Conservation (phyloP, 2,797 vertebrate species). For the Phataginus tetradactyla region DNA sequence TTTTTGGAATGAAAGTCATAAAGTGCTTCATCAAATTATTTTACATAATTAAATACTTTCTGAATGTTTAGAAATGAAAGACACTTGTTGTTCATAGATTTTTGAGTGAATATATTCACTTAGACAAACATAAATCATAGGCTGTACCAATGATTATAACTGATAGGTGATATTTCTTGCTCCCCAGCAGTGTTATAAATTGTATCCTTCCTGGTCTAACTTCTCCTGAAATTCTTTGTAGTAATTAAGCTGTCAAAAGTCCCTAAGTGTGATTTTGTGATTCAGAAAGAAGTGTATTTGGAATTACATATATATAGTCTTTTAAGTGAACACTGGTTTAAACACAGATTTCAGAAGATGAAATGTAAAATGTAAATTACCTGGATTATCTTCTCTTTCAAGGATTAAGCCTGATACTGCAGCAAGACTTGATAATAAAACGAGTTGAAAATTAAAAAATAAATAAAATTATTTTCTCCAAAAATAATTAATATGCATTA, state of each 20-base stretch:
- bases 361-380: slow-evolving; percentile 12
- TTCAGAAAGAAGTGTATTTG: neutral
- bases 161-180: neutral
- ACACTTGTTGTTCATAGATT: neutral
- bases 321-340: neutral
- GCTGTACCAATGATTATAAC: neutral
- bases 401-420: neutral
- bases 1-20: slow-evolving; percentile 28
- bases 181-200: neutral
- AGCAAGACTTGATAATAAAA: too few species aligned
- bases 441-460: too few species aligned
- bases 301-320: neutral
- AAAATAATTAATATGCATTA: neutral
- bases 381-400: neutral
- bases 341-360: slow-evolving; percentile 4
- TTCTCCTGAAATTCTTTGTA: slow-evolving; percentile 20
- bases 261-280: neutral
- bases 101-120: neutral
- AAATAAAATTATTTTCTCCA: neutral
- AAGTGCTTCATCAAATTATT: slow-evolving; percentile 34
- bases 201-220: neutral
- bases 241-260: neutral
- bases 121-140: slow-evolving; percentile 8
- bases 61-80: slow-evolving; percentile 45
- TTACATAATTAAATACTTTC: slow-evolving; percentile 52